Conservation (phyloP, 2,113 vertebrate genomes). For the Piprites chloris region DNA sequence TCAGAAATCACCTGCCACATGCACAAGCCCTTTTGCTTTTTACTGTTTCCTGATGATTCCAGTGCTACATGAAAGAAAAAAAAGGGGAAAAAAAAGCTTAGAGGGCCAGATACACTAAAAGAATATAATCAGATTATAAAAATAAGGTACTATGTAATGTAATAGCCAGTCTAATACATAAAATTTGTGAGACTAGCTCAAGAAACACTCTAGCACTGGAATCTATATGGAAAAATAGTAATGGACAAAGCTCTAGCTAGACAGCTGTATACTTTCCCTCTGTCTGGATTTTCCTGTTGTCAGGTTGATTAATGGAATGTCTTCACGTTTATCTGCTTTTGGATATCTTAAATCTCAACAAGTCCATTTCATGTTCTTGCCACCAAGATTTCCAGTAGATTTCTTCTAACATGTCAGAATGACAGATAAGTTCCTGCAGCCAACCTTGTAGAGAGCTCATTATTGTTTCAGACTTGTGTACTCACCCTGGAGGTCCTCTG, state of each 20-base stretch:
- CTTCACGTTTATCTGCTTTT: constrained; percentile 68
- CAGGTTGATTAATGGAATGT: constrained; percentile 69
- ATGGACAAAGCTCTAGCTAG: background rate
- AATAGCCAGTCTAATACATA: background rate
- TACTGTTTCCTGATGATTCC: background rate
- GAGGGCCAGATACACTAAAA: background rate
- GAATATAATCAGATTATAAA: background rate
- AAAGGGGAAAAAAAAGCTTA: background rate
- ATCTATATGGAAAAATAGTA: background rate
- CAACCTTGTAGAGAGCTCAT: constrained; percentile 52
- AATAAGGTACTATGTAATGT: background rate
- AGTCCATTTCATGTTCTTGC: constrained; percentile 72
- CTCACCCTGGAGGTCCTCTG: constrained; percentile 5
- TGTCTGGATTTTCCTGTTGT: constrained; percentile 50
- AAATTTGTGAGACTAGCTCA: background rate
- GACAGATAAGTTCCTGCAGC: constrained; percentile 67
- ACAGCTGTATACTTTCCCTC: constrained; percentile 12
- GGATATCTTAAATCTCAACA: constrained; percentile 72
- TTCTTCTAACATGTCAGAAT: constrained; percentile 69
- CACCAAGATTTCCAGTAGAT: constrained; percentile 73
- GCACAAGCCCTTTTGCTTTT: background rate
- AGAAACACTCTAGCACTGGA: background rate
- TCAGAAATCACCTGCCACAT: background rate
- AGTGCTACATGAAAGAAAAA: background rate
- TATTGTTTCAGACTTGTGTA: constrained; percentile 55